These are phyloP conservation scores for Setophaga coronata DNA, from an alignment of 2,113 vertebrate genomes.

Conservation along the genomic window DNA sequence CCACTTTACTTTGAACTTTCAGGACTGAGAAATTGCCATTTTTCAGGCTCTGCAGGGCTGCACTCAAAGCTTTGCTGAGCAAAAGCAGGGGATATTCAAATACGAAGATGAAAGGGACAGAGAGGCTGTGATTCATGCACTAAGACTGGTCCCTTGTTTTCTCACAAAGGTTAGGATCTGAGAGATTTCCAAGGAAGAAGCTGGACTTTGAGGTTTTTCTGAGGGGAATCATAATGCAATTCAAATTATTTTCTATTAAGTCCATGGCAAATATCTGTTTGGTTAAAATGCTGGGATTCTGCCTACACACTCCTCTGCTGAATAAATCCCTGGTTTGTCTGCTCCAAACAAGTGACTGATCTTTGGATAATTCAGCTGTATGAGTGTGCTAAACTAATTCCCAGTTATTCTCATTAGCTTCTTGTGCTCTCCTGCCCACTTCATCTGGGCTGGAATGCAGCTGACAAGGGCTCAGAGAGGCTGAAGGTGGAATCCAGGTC, in stretches of 20 bases:
- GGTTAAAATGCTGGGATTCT: conserved; percentile 26
- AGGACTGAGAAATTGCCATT: not conserved
- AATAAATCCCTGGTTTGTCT: conserved; percentile 3
- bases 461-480: not conserved
- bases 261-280: not conserved
- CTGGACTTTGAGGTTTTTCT: not conserved
- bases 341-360: conserved; percentile 43
- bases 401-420: conserved; percentile 56
- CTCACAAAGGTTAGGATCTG: not conserved
- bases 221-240: not conserved
- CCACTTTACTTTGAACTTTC: not conserved
- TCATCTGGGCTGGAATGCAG: conserved; percentile 53
- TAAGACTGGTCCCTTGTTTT: not conserved
- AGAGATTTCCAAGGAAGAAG: not conserved
- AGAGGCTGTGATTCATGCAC: not conserved
- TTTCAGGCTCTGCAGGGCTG: not conserved
- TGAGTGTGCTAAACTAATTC: conserved; percentile 45
- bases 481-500: conserved; percentile 28
- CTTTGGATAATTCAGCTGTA: conserved; percentile 33
- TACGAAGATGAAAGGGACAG: not conserved
- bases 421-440: conserved; percentile 28
- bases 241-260: conserved; percentile 9
- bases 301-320: not conserved
- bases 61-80: not conserved
- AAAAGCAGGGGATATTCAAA: not conserved